These are phyloP conservation scores for Diaperis boleti DNA, from an alignment of 2,888 invertebrate species.

Conservation along the genomic window DNA sequence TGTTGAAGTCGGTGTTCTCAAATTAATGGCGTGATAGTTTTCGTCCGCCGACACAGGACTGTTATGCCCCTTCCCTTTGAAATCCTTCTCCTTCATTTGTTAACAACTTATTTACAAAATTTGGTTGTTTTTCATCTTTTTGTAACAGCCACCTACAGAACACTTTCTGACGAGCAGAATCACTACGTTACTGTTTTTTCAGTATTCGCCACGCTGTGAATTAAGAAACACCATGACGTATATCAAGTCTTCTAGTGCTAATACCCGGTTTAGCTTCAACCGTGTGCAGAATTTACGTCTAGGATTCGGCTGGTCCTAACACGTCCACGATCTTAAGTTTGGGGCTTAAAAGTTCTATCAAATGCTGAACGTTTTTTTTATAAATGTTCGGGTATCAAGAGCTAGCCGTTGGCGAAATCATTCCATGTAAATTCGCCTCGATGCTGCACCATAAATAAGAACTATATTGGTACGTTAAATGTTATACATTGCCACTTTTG, in stretches of 20 bases:
- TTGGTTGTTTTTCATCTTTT: background rate
- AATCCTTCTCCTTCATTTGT: background rate
- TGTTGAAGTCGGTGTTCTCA: background rate
- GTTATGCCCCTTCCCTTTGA: background rate
- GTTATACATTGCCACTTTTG: too few species aligned
- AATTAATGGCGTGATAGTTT: background rate
- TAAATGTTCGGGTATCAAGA: too few species aligned
- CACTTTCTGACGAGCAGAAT: background rate
- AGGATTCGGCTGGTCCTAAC: too few species aligned
- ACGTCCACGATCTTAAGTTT: too few species aligned
- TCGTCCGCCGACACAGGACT: background rate
- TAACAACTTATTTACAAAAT: background rate
- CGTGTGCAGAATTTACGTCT: too few species aligned
- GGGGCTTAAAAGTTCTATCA: too few species aligned
- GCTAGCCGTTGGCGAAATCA: too few species aligned
- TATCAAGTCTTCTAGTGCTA: background rate
- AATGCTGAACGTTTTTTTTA: too few species aligned
- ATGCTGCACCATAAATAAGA: too few species aligned
- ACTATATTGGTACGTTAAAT: too few species aligned
- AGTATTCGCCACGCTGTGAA: background rate
- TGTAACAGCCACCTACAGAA: background rate
- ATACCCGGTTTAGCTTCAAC: too few species aligned
- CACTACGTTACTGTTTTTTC: background rate
- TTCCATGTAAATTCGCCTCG: too few species aligned
- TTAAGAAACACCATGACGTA: background rate